A percentile compares a stretch with the other conserved stretches of the same genome.
Conservation (phyloP, 1,140 invertebrate species). For the Calycopis cecrops region DNA sequence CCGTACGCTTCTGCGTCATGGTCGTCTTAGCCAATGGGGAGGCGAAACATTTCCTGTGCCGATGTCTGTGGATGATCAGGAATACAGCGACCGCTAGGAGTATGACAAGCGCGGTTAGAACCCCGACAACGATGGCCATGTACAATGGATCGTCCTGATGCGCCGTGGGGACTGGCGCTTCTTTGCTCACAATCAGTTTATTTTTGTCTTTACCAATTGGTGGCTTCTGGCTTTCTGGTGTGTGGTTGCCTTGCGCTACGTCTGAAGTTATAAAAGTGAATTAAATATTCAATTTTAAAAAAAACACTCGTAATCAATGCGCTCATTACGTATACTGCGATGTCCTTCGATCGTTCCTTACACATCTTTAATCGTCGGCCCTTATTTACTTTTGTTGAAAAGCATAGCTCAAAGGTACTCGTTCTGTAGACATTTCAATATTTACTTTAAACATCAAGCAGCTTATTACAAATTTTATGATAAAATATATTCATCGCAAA, state of each 20-base stretch:
- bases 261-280: conserved; percentile 59
- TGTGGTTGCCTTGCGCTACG: conserved; percentile 84
- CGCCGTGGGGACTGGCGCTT: conserved; percentile 79
- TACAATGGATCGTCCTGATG: conserved; percentile 84
- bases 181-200: conserved; percentile 68
- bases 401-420: no score
- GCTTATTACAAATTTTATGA: no score
- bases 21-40: conserved; percentile 82
- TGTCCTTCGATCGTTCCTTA: no score
- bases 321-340: no score
- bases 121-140: conserved; percentile 88
- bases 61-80: conserved; percentile 84
- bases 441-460: no score
- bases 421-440: no score
- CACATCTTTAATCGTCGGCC: no score
- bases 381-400: no score
- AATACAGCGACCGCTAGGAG: conserved; percentile 84
- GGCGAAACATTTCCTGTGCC: conserved; percentile 86
- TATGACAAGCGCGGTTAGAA: conserved; percentile 86
- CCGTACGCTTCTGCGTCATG: conserved; percentile 42
- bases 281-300: not conserved
- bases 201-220: conserved; percentile 66
- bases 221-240: conserved; percentile 74
- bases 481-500: no score
- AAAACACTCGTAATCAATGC: no score